A percentile compares a stretch with the other conserved stretches of the same genome.
phyloP scores from a whole-genome alignment of 2,888 invertebrate species.

The Hirtodrosophila duncani region DNA sequence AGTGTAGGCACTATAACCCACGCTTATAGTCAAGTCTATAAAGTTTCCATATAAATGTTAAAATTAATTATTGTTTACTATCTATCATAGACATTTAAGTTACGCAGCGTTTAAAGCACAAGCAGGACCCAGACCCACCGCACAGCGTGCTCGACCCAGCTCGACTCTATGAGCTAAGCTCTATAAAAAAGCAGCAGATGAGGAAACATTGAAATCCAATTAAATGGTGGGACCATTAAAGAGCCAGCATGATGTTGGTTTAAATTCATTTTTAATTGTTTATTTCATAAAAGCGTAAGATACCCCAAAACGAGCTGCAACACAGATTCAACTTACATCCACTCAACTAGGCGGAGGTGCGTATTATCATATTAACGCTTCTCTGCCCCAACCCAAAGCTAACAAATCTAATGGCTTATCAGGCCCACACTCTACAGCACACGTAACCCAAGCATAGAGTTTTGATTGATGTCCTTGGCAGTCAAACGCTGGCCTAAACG shows the following conservation, averaged over 20 bases:
- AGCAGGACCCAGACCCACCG: constrained; percentile 47
- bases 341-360: constrained; percentile 42
- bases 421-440: constrained; percentile 38
- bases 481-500: constrained; percentile 66
- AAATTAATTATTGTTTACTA: constrained; percentile 66
- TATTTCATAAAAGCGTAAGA: constrained; percentile 60
- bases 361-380: constrained; percentile 72
- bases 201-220: constrained; percentile 68
- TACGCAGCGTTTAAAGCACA: constrained; percentile 10
- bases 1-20: constrained; percentile 6
- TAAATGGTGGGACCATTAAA: constrained; percentile 62
- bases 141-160: constrained; percentile 10
- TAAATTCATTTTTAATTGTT: constrained; percentile 69
- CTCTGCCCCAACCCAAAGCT: constrained; percentile 15
- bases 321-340: constrained; percentile 40
- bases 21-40: constrained; percentile 44
- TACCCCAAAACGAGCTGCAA: constrained; percentile 6
- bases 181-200: constrained; percentile 40
- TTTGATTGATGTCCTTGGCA: constrained; percentile 72
- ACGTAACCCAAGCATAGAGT: constrained; percentile 17
- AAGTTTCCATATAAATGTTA: constrained; percentile 66
- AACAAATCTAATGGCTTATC: constrained; percentile 32
- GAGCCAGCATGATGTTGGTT: constrained; percentile 60
- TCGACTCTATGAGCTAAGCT: constrained; percentile 4
- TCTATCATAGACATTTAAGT: constrained; percentile 49